Base-by-base conservation (phyloP, 2,113 vertebrate genomes). In the Ciconia stormi region DNA sequence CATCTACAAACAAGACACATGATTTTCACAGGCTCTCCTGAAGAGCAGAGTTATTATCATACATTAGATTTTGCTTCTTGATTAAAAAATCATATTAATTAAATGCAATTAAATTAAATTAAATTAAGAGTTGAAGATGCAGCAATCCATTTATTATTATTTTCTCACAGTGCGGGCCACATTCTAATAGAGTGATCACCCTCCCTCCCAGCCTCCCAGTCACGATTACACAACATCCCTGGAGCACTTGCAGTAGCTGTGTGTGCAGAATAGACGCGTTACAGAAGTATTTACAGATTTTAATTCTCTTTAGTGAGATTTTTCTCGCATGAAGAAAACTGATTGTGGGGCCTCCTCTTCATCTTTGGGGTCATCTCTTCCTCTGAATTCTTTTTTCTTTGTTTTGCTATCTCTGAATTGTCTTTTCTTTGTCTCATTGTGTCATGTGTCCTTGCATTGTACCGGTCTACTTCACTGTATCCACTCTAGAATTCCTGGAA, bases 41-140 rank as follows among this genome's bases (percentile, higher is more conserved):
- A 94, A 95, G 89, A 97, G 91, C 67, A 71, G 82, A 88, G 74
- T 95, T 97, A 97, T 95, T 95, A 97, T 95, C 66, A 79, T 83
- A 91, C 55, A 91, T 95, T 95, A 97, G 74, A 94, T 96, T 95
- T 93, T 90, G 49, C 63, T 94, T 93, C 96, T 90, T 97, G 93
- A 95, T 97, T 96, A 95, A 95, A 97, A 97, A 93, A 93, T 93
- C 78, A 85, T 95, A 97, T 96, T 97, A 97, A 97, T 97, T 97
- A 97, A 95, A 93, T 93, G 94, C 74, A 97, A 97, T 97, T 97
- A 95, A 87, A 96, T 93, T 90, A 93, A 92, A 96, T 97, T 96
- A 96, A 97, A 96, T 97, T 96, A 97, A 90, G 94, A 95, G 74
- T 80, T 96, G 89, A 95, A 96, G 93, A 95, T 90, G 82, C 85